Evolutionary conservation across 2,888 invertebrate species (phyloP).

Genomic region (Rhaphigaster nebulosa): DNA sequence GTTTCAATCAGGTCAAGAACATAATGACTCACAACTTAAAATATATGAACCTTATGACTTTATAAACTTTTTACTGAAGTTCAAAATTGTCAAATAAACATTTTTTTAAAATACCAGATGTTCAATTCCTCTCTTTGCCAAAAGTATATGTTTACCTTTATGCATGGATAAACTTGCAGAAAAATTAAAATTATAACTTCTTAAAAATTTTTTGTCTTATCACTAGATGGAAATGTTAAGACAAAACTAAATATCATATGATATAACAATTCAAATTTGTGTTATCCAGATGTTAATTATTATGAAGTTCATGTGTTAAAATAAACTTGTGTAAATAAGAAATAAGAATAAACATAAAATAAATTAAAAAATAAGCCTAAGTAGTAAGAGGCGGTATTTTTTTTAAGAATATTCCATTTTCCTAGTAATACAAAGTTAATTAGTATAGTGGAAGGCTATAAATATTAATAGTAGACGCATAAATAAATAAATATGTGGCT

Average conservation of each 20-base stretch:
- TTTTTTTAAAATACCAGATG: not conserved
- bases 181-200: not conserved
- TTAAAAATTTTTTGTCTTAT: not conserved
- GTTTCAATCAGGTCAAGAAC: constrained; percentile 13
- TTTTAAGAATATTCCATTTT: not conserved
- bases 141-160: not conserved
- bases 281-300: too few species aligned
- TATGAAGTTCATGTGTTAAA: not conserved
- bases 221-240: not conserved
- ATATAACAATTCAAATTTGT: not conserved
- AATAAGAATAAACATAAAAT: not conserved
- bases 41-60: constrained; percentile 1
- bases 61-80: not conserved
- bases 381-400: not conserved
- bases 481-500: too few species aligned
- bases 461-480: too few species aligned
- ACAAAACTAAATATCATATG: not conserved
- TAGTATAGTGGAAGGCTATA: too few species aligned
- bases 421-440: not conserved
- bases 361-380: not conserved
- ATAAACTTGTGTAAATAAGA: not conserved
- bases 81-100: not conserved
- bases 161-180: not conserved
- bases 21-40: constrained; percentile 22
- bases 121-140: not conserved